phyloP scores from a whole-genome alignment of 2,888 invertebrate species.

The Hirtodrosophila cameraria region DNA sequence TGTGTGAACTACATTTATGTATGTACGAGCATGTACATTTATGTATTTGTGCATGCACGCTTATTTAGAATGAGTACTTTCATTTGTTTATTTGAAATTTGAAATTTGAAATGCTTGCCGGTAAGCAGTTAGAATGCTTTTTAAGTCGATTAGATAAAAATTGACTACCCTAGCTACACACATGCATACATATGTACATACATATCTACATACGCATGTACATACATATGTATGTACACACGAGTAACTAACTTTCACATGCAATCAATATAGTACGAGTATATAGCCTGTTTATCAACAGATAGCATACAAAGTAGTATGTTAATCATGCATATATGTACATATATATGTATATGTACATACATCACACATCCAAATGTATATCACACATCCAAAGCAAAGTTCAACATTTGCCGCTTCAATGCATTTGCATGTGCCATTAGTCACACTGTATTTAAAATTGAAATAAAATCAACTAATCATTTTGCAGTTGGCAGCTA shows the following conservation, averaged over 20 bases:
- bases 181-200: not conserved
- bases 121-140: too few species aligned
- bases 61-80: too few species aligned
- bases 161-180: not conserved
- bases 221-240: not conserved
- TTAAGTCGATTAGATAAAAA: too few species aligned
- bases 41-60: not conserved
- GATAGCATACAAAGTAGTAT: slow-evolving; percentile 1
- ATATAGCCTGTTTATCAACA: not conserved
- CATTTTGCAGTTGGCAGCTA: too few species aligned
- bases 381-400: slow-evolving; percentile 24
- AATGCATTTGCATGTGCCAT: slow-evolving; percentile 55
- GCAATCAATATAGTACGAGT: not conserved
- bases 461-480: slow-evolving; percentile 9
- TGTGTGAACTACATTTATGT: slow-evolving; percentile 2
- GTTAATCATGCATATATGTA: slow-evolving; percentile 29
- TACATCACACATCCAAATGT: slow-evolving; percentile 6
- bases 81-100: not conserved
- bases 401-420: slow-evolving; percentile 49
- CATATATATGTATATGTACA: too few species aligned
- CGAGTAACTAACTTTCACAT: too few species aligned
- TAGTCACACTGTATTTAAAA: slow-evolving; percentile 41
- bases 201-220: not conserved
- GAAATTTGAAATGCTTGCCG: too few species aligned
- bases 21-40: not conserved